A percentile compares a stretch with the other conserved stretches of the same genome.
phyloP scores from a whole-genome alignment of 2,797 vertebrate species.

The Pseudomugil gertrudae region DNA sequence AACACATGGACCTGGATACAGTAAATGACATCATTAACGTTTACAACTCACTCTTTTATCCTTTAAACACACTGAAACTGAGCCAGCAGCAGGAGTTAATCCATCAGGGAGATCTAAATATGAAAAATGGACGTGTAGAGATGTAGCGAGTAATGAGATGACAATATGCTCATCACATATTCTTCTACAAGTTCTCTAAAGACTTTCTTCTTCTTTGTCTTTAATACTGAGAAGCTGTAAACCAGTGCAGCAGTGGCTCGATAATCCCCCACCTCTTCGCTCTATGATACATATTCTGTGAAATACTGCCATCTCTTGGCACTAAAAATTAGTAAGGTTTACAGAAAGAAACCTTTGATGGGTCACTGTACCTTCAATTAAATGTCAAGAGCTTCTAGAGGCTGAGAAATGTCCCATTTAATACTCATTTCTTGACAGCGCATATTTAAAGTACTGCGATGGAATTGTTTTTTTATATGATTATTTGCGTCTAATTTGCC shows the following conservation, averaged over 20 bases:
- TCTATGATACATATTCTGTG: slow-evolving; percentile 84
- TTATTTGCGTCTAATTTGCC: background rate
- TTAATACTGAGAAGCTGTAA: slow-evolving; percentile 67
- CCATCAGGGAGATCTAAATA: slow-evolving; percentile 63
- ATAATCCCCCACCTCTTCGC: slow-evolving; percentile 46
- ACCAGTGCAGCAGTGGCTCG: slow-evolving; percentile 57
- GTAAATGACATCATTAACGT: slow-evolving; percentile 64
- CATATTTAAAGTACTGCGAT: slow-evolving; percentile 7
- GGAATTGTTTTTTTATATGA: background rate
- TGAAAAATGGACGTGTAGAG: slow-evolving; percentile 56
- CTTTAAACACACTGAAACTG: slow-evolving; percentile 59
- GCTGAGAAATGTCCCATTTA: slow-evolving; percentile 14
- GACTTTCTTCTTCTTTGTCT: slow-evolving; percentile 41
- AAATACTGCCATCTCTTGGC: slow-evolving; percentile 97
- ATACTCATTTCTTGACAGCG: slow-evolving; percentile 2
- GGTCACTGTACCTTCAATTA: slow-evolving; percentile 39
- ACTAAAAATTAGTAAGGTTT: slow-evolving; percentile 11
- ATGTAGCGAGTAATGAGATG: slow-evolving; percentile 58
- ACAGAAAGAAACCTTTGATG: slow-evolving; percentile 13
- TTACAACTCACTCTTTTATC: slow-evolving; percentile 62
- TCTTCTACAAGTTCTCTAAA: slow-evolving; percentile 70
- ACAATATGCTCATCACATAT: slow-evolving; percentile 65
- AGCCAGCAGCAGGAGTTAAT: slow-evolving; percentile 53
- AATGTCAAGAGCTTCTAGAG: slow-evolving; percentile 47
- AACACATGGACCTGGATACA: slow-evolving; percentile 46